These are phyloP conservation scores for Smittia sp. DNA, from an alignment of 2,888 invertebrate genomes.

Conservation along the genomic window DNA sequence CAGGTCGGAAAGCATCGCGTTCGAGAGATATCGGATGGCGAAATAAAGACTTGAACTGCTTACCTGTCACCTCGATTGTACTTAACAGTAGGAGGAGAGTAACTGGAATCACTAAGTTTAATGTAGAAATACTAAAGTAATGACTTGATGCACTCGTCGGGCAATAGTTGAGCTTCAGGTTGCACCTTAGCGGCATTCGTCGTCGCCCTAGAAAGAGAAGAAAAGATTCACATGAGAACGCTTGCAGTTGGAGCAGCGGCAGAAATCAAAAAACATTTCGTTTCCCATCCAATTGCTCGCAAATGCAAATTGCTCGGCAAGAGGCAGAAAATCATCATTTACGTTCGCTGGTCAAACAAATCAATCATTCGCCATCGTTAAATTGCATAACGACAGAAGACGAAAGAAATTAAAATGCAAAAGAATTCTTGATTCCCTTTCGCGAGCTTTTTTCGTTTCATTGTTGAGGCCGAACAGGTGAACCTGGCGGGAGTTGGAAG, in stretches of 20 bases:
- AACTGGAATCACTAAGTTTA: constrained; percentile 15
- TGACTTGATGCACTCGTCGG: constrained; percentile 19
- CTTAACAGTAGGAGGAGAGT: constrained; percentile 24
- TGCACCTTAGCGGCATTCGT: constrained; percentile 1
- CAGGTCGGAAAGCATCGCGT: too few relatives aligned
- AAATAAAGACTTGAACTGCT: not conserved
- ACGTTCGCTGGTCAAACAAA: not conserved
- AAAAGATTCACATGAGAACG: not conserved
- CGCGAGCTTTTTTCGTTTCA: not conserved
- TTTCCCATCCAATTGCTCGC: not conserved
- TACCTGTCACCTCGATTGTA: constrained; percentile 30
- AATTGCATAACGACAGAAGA: constrained; percentile 2
- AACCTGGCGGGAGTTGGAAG: not conserved
- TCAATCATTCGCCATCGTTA: constrained; percentile 8
- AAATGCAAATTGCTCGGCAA: not conserved
- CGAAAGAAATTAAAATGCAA: constrained; percentile 1
- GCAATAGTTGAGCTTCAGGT: not conserved
- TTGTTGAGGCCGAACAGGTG: constrained; percentile 11
- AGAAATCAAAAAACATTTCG: not conserved
- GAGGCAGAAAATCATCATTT: not conserved
- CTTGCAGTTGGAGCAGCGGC: not conserved
- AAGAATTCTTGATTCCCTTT: not conserved
- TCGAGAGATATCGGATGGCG: too few relatives aligned
- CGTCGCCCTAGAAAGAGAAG: constrained; percentile 10
- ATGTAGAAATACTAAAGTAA: constrained; percentile 26